These are phyloP conservation scores for Diaprepes abbreviatus DNA, from an alignment of 2,888 invertebrate species.

Conservation along the genomic window DNA sequence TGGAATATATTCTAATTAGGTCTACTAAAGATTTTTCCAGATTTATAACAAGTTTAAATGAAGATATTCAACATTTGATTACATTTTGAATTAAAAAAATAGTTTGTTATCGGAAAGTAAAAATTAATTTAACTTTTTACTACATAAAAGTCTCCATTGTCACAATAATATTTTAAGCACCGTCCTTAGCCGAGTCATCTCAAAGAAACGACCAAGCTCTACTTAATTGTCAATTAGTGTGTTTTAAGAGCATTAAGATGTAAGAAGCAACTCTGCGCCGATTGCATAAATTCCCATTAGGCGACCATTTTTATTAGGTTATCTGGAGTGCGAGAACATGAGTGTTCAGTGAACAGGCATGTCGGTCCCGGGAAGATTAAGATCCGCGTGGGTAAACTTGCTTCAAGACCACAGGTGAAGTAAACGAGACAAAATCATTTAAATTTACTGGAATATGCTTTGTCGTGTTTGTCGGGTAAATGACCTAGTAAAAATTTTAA, in stretches of 20 bases:
- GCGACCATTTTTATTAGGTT: constrained; percentile 62
- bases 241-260: constrained; percentile 60
- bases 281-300: constrained; percentile 65
- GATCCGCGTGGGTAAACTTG: constrained; percentile 61
- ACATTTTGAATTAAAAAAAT: too few relatives aligned
- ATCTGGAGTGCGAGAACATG: constrained; percentile 63
- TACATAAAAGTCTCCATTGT: not conserved
- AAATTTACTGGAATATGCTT: too few relatives aligned
- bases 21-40: too few relatives aligned
- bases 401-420: constrained; percentile 44
- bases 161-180: not conserved
- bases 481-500: too few relatives aligned
- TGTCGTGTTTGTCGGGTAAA: too few relatives aligned
- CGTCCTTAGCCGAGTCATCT: constrained; percentile 16
- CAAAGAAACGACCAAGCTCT: constrained; percentile 40
- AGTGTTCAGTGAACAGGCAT: constrained; percentile 65
- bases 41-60: too few relatives aligned
- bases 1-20: too few relatives aligned
- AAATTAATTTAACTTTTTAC: too few relatives aligned
- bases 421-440: constrained; percentile 15
- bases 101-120: too few relatives aligned
- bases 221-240: constrained; percentile 60
- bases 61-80: too few relatives aligned
- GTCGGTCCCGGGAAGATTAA: constrained; percentile 61
- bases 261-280: constrained; percentile 54